Evolutionary conservation across 1,140 invertebrate species (phyloP), one percentile per base, ranked within the genome.

Genomic region (Leptonema lineaticorne): DNA sequence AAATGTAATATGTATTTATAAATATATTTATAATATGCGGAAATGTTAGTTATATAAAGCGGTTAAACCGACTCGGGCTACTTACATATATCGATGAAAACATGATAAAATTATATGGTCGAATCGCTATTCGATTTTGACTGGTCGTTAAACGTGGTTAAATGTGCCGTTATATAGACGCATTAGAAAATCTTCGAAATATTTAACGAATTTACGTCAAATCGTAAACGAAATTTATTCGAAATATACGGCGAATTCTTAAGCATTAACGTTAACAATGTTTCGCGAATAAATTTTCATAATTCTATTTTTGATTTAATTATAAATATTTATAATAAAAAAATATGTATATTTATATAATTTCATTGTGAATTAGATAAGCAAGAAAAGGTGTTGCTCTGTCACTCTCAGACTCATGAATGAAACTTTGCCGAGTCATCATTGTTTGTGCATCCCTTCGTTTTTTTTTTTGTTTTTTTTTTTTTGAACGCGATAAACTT

Each of bases 351-450:
- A 33, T 37, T 8, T 8, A 8, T 7, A 8, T 37, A n/a, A 37
- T n/a, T n/a, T 37, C n/a, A 8, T 37, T 7, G n/a, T n/a, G 33
- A 7, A 8, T 37, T 8, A 37, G n/a, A 37, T 37, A 37, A 37
- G n/a, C 33, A 37, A n/a, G n/a, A 11, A 18, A 20, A 50, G 18
- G 18, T 20, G 18, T 8, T 6, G 18, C 5, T 50, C 7, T 8
- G 46, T 7, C n/a, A 27, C 11, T 7, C 4, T 6, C 28, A 26
- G n/a, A 26, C 56, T 58, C 56, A 58, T 58, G 56, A 58, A 58
- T 58, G 56, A 60, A 62, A 62, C 14, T 62, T 27, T 50, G 62
- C 41, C 56, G 56, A 24, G 48, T 58, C 56, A 27, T 27, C 28
- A 41, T 41, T 41, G 37, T 41, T 16, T 41, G 37, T 9, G 37